These are phyloP conservation scores for Chamaea fasciata DNA, from an alignment of 2,113 vertebrate genomes.

Conservation along the genomic window DNA sequence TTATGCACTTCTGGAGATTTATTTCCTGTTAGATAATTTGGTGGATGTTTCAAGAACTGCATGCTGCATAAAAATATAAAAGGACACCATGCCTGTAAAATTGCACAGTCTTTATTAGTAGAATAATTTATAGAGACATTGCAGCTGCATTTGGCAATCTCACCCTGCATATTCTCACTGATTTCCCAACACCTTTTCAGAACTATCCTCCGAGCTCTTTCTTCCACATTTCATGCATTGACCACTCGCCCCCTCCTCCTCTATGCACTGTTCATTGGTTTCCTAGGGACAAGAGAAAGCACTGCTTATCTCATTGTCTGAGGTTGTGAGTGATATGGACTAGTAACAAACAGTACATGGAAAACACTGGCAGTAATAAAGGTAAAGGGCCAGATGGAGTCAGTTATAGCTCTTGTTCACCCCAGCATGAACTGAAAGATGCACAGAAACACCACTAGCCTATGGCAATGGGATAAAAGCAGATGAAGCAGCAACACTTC, in stretches of 20 bases:
- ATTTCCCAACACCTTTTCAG: neutral
- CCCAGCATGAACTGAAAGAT: neutral
- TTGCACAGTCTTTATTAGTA: neutral
- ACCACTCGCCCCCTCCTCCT: neutral
- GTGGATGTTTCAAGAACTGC: neutral
- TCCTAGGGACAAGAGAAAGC: neutral
- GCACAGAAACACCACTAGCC: neutral
- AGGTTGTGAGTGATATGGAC: neutral
- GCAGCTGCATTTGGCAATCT: neutral
- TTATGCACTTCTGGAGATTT: conserved; percentile 23
- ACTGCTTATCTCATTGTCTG: neutral
- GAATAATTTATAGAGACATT: conserved; percentile 8
- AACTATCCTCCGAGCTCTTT: neutral
- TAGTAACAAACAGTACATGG: neutral
- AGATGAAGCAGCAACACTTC: neutral
- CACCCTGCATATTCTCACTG: neutral
- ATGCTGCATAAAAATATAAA: conserved; percentile 14
- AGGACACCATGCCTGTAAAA: neutral
- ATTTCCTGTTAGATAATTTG: conserved; percentile 32
- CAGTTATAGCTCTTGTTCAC: neutral
- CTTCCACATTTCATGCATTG: neutral
- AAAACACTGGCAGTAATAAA: neutral
- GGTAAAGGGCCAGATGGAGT: neutral
- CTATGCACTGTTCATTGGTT: neutral
- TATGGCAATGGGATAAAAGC: neutral